Evolutionary conservation across 1,140 invertebrate species (phyloP).

Genomic region (Neuroterus valhalla): DNA sequence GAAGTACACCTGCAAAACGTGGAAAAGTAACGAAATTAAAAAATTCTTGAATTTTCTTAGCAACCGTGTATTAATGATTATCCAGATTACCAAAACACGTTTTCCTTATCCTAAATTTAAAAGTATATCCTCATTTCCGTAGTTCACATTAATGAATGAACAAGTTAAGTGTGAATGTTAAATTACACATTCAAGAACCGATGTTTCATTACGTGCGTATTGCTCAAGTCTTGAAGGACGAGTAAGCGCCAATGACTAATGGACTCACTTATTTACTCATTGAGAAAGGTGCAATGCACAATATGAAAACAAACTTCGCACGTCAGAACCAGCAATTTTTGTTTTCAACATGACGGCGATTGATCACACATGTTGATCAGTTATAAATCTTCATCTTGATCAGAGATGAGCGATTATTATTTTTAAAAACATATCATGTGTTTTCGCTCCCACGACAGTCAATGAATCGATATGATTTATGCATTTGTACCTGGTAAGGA

Average conservation of each 20-base stretch:
- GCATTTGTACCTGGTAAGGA: constrained; percentile 21
- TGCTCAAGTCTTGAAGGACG: constrained; percentile 6
- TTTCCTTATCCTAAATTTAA: background rate
- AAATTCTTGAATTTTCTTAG: too few species aligned
- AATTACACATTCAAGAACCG: constrained; percentile 8
- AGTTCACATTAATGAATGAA: background rate
- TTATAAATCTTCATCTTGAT: constrained; percentile 2
- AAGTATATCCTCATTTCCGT: background rate
- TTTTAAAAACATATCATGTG: background rate
- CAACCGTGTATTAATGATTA: too few species aligned
- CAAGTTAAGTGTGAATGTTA: background rate
- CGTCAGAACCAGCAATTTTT: background rate
- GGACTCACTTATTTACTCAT: background rate
- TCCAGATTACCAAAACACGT: too few species aligned
- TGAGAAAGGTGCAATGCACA: background rate
- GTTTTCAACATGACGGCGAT: background rate
- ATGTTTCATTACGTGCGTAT: background rate
- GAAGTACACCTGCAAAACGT: too few species aligned
- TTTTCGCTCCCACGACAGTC: background rate
- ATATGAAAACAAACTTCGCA: constrained; percentile 16
- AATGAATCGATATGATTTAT: constrained; percentile 1
- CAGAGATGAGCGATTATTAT: background rate
- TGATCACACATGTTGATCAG: background rate
- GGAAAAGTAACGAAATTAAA: too few species aligned
- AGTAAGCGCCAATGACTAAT: constrained; percentile 16